Evolutionary conservation across 2,888 invertebrate genomes (phyloP).

Genomic region (Autographa pulchrina): DNA sequence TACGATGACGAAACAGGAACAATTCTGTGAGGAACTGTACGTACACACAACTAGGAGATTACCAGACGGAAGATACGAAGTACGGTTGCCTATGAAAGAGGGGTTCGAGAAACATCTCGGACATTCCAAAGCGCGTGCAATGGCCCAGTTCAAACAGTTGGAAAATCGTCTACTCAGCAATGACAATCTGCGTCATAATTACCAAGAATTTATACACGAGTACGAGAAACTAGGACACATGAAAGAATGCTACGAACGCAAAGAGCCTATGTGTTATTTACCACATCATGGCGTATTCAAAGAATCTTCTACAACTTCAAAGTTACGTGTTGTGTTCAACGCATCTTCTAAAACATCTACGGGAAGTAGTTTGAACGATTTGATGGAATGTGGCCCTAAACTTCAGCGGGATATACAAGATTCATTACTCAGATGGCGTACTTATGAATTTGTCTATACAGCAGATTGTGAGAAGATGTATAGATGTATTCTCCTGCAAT

Average conservation of each 20-base stretch:
- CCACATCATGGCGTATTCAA: constrained; percentile 33
- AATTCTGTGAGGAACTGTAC: constrained; percentile 16
- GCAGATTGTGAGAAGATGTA: constrained; percentile 23
- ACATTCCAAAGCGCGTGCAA: constrained; percentile 12
- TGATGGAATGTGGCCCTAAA: constrained; percentile 23
- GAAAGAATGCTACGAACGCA: constrained; percentile 3
- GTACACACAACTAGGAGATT: constrained; percentile 11
- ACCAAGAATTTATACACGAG: constrained; percentile 21
- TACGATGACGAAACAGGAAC: neutral
- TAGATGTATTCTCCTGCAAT: constrained; percentile 8
- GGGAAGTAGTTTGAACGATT: constrained; percentile 24
- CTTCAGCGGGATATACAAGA: constrained; percentile 21
- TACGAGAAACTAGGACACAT: constrained; percentile 21
- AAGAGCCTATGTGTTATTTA: constrained; percentile 12
- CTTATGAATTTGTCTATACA: constrained; percentile 17
- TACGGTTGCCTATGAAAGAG: constrained; percentile 16
- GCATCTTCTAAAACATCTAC: constrained; percentile 14
- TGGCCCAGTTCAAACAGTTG: constrained; percentile 11
- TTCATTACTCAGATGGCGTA: constrained; percentile 8
- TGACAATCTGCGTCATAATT: constrained; percentile 8
- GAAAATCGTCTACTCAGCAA: constrained; percentile 10
- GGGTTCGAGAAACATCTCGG: constrained; percentile 17
- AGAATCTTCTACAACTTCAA: constrained; percentile 20
- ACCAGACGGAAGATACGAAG: constrained; percentile 12
- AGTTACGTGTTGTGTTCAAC: constrained; percentile 30